Evolutionary conservation across 2,888 invertebrate genomes (phyloP), one percentile per base, ranked within the genome.

Genomic region (Drosophila differens): DNA sequence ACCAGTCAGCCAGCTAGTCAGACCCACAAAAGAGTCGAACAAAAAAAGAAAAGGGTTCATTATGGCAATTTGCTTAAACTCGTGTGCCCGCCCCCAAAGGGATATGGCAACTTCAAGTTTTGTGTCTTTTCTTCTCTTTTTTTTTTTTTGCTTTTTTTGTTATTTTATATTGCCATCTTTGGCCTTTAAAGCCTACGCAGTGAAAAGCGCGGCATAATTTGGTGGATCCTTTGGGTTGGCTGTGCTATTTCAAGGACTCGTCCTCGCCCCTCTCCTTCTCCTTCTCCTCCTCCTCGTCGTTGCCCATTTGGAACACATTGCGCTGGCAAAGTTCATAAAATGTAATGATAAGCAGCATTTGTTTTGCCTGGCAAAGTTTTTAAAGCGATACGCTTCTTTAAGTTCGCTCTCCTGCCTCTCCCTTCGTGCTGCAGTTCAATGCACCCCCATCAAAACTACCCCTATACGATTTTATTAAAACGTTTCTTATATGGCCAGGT

Each of bases 21-120:
- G 69, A 62, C 51, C 62, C 55, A 54, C 54, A 51, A 72, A 55
- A 52, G 59, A 47, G 44, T 60, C 68, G 70, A 86, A 80, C n/a
- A 25, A 47, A 25, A 16, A 28, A 25, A 25, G 47, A 85, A 88
- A 88, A 90, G 91, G 87, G 87, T 88, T 88, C 87, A 88, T 88
- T 90, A 88, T 79, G 82, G 87, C 87, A 88, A 88, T 89, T 88
- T 90, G 91, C 89, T 90, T 90, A 86, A 87, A 83, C 91, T 82
- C 80, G 75, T 75, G 72, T 69, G 76, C 79, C 49, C 41, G 44
- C 55, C 52, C 41, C 61, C 16, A 32, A 58, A 25, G 22, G 62
- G 61, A 66, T 35, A 54, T 49, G 64, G 65, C 61, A 76, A 63
- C 70, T 83, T 74, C 39, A 71, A 79, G 62, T 77, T 47, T 79